Evolutionary conservation across 2,888 invertebrate genomes (phyloP).

Genomic region (Sphinx pinastri): DNA sequence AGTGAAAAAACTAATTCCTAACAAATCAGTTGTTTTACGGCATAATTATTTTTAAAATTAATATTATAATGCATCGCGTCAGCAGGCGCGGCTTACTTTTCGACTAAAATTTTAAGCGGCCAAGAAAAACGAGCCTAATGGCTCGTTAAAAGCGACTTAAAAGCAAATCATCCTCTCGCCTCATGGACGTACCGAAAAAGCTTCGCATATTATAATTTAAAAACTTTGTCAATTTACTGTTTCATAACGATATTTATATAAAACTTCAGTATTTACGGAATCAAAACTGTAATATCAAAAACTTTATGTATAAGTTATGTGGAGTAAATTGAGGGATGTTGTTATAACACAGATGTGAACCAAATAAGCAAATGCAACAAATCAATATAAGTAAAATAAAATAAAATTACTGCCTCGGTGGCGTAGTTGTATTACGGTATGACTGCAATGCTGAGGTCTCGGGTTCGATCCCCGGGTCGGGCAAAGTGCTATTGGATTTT

Average conservation of each 20-base stretch:
- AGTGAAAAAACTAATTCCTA: background rate
- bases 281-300: background rate
- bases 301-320: too few relatives aligned
- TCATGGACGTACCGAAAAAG: background rate
- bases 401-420: too few relatives aligned
- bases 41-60: background rate
- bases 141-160: conserved; percentile 31
- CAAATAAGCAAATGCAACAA: too few relatives aligned
- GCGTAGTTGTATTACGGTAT: too few relatives aligned
- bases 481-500: too few relatives aligned
- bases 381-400: too few relatives aligned
- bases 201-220: conserved; percentile 11
- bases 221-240: conserved; percentile 25
- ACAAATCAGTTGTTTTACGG: background rate
- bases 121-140: conserved; percentile 46
- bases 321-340: too few relatives aligned
- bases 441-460: too few relatives aligned
- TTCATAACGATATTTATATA: background rate
- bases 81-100: background rate
- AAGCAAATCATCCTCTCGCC: conserved; percentile 27
- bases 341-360: too few relatives aligned
- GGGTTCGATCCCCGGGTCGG: too few relatives aligned
- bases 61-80: conserved; percentile 5
- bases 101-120: background rate
- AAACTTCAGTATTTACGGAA: background rate